phyloP scores from a whole-genome alignment of 1,140 invertebrate species.

The Lucilia cuprina region DNA sequence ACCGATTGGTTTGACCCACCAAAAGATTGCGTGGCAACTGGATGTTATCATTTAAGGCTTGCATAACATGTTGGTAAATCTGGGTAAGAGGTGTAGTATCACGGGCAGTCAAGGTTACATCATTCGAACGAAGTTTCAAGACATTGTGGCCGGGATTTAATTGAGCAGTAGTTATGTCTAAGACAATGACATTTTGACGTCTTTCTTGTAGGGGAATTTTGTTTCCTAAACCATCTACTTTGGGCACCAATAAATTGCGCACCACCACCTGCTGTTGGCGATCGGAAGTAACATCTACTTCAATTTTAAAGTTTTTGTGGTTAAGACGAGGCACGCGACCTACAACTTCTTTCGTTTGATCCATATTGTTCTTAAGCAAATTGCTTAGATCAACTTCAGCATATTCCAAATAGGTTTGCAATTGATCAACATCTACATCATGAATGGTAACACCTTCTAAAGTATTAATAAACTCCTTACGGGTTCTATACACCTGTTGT shows the following conservation, averaged over 20 bases:
- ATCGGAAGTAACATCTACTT: slow-evolving; percentile 53
- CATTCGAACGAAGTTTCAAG: slow-evolving; percentile 60
- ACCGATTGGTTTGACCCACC: slow-evolving; percentile 32
- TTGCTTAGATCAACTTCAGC: slow-evolving; percentile 41
- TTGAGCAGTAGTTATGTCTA: slow-evolving; percentile 62
- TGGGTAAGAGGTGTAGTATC: slow-evolving; percentile 52
- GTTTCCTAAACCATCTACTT: slow-evolving; percentile 58
- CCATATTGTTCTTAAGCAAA: slow-evolving; percentile 12
- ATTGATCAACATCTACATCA: slow-evolving; percentile 64
- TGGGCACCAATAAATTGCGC: slow-evolving; percentile 34
- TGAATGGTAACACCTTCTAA: slow-evolving; percentile 67
- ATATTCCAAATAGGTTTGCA: slow-evolving; percentile 41
- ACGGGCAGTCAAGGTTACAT: slow-evolving; percentile 52
- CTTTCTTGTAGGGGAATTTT: slow-evolving; percentile 63
- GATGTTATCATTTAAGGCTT: slow-evolving; percentile 54
- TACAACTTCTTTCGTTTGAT: slow-evolving; percentile 47
- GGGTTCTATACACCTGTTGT: slow-evolving; percentile 65
- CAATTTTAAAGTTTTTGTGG: slow-evolving; percentile 61
- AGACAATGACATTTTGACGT: slow-evolving; percentile 61
- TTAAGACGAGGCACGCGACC: slow-evolving; percentile 69
- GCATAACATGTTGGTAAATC: slow-evolving; percentile 57
- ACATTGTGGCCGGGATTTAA: slow-evolving; percentile 59
- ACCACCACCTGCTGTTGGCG: slow-evolving; percentile 43
- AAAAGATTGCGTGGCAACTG: slow-evolving; percentile 45
- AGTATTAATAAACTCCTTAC: slow-evolving; percentile 60